Evolutionary conservation across 2,888 invertebrate genomes (phyloP).

Genomic region (Athetis lepigone): DNA sequence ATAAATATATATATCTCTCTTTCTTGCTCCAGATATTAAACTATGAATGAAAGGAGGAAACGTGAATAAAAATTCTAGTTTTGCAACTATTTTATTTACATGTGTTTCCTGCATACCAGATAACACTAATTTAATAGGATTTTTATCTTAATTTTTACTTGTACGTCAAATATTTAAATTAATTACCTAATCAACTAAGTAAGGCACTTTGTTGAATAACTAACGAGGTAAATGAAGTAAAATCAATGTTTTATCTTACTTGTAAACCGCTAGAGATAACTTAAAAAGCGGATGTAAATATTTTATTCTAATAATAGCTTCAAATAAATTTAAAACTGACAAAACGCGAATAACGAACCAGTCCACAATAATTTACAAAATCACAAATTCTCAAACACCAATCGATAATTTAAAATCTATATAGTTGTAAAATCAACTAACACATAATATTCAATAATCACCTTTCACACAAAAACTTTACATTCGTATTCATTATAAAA

Average conservation of each 20-base stretch:
- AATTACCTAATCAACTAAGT: constrained; percentile 5
- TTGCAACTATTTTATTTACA: constrained; percentile 31
- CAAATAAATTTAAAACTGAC: background rate
- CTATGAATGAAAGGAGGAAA: constrained; percentile 34
- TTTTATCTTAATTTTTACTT: constrained; percentile 34
- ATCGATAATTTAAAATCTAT: constrained; percentile 15
- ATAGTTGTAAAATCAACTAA: constrained; percentile 35
- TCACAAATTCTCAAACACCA: constrained; percentile 3
- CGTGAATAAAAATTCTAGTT: constrained; percentile 11
- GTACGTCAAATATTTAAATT: constrained; percentile 18
- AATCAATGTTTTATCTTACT: background rate
- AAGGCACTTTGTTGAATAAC: constrained; percentile 9
- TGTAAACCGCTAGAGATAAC: background rate
- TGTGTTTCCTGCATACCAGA: constrained; percentile 44
- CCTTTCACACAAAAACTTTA: constrained; percentile 27
- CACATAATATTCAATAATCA: constrained; percentile 33
- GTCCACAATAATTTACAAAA: background rate
- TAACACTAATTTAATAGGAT: constrained; percentile 26
- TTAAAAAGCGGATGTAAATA: no score
- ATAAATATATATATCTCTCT: no score
- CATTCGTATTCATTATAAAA: constrained; percentile 32
- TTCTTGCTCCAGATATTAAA: background rate
- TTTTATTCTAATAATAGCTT: no score
- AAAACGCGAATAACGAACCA: background rate
- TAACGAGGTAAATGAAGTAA: background rate